Base-by-base conservation (phyloP, 1,140 invertebrate genomes). In the Planococcus citri region DNA sequence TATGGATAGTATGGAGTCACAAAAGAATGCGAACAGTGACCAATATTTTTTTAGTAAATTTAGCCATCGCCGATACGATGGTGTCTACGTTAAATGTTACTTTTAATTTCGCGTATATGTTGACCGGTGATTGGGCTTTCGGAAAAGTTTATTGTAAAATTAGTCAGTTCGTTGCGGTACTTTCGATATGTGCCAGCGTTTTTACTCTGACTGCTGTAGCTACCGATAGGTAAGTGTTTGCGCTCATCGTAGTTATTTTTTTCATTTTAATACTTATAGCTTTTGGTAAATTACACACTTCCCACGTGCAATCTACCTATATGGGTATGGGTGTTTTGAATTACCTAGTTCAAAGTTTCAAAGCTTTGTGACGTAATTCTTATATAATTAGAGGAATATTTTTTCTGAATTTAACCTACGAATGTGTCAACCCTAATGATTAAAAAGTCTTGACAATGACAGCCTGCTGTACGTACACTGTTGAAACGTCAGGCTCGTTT, bases 141-240 rank as follows among this genome's bases (percentile, higher is more conserved):
- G 95, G 94, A 0, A 84, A 85, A 61, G 80, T 90, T 70, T 96
- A 95, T 79, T 98, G 95, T 84, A 96, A 95, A 81, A 88, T 97
- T 74, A 88, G 87, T 72, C 92, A 94, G 79, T 98, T 96, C 80
- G 88, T 96, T 41, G 88, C 93, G 0, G 87, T 93, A 1, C 83
- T 95, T 29, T 94, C 93, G 60, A 92, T 97, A 72, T 89, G 88
- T 70, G 94, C 92, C 0, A 94, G 91, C 41, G 94, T 97, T 27
- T 95, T 97, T 79, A 97, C 95, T 0, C 83, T 98, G 51, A 93
- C 96, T 88, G 93, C 94, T 70, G 96, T 97, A 73, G 93, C 93
- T 69, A 88, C 97, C 70, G 95, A 98, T 80, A 88, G 95, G 95
- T 97, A 79, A 87, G 86, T n/a, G n/a, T n/a, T n/a, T n/a, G n/a